Evolutionary conservation across 2,113 vertebrate species (phyloP).

Genomic region (Gopherus evgoodei): DNA sequence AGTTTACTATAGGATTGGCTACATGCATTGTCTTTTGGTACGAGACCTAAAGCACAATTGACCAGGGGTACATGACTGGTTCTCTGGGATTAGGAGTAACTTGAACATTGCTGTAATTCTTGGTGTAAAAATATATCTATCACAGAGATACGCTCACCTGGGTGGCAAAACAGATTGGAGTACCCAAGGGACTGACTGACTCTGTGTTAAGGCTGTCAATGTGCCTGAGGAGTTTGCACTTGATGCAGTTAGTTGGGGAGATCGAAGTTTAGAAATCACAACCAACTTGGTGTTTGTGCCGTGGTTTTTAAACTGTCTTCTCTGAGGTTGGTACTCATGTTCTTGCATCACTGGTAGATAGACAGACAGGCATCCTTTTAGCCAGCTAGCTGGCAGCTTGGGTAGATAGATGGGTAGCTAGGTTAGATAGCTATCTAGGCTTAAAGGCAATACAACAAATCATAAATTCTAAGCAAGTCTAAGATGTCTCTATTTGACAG

Average conservation of each 20-base stretch:
- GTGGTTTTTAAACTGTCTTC: not conserved
- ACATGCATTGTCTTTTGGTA: not conserved
- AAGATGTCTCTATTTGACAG: constrained; percentile 39
- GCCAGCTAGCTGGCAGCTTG: not conserved
- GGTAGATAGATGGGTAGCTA: not conserved
- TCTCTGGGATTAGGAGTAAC: not conserved
- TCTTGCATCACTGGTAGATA: not conserved
- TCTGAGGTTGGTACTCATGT: not conserved
- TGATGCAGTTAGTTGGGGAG: not conserved
- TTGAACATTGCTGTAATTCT: not conserved
- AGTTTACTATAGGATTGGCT: not conserved
- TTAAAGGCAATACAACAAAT: constrained; percentile 29
- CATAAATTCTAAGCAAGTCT: constrained; percentile 30
- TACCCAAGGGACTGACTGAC: not conserved
- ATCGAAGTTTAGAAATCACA: not conserved
- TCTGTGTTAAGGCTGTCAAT: not conserved
- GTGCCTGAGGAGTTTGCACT: not conserved
- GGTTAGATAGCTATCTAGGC: not conserved
- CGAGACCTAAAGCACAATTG: not conserved
- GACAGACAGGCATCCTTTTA: not conserved
- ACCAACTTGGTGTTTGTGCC: not conserved
- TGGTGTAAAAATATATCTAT: not conserved
- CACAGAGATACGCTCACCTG: not conserved
- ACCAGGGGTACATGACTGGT: not conserved
- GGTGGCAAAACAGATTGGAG: not conserved